These are phyloP conservation scores for Nixonia krombeini DNA, from an alignment of 1,140 invertebrate species.

Conservation along the genomic window DNA sequence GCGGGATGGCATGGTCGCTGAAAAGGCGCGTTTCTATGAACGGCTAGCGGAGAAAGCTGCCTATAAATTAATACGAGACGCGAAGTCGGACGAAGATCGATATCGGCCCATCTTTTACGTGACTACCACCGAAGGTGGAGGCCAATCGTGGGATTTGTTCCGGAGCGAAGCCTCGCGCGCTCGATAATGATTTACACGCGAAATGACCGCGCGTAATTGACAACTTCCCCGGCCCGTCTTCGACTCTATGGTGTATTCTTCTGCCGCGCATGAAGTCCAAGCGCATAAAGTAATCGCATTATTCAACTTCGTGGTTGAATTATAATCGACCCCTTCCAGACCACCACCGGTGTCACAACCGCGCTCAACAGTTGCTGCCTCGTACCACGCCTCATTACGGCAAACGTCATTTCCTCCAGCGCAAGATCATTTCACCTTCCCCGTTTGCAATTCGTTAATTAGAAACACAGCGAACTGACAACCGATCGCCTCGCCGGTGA, in stretches of 20 bases:
- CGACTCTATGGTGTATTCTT: slow-evolving; percentile 34
- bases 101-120: slow-evolving; percentile 43
- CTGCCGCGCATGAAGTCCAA: slow-evolving; percentile 29
- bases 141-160: slow-evolving; percentile 1
- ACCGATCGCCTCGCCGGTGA: too few species aligned
- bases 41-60: slow-evolving; percentile 6
- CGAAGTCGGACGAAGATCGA: slow-evolving; percentile 27
- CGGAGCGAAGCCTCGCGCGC: slow-evolving; percentile 22
- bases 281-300: slow-evolving; percentile 34
- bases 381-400: neutral
- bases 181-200: slow-evolving; percentile 33
- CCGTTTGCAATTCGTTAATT: too few species aligned
- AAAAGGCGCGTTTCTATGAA: too few species aligned
- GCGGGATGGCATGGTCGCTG: too few species aligned
- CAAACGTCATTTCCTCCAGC: slow-evolving; percentile 20
- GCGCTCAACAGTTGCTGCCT: slow-evolving; percentile 2
- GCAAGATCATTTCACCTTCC: too few species aligned
- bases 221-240: slow-evolving; percentile 30
- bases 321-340: slow-evolving; percentile 28
- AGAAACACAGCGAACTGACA: too few species aligned
- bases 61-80: slow-evolving; percentile 40
- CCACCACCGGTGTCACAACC: slow-evolving; percentile 3
- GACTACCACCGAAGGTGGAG: slow-evolving; percentile 17
- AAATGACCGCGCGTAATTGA: slow-evolving; percentile 40
- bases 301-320: slow-evolving; percentile 26